Base-by-base conservation (phyloP, 2,888 invertebrate genomes). In the Limnephilus lunatus region DNA sequence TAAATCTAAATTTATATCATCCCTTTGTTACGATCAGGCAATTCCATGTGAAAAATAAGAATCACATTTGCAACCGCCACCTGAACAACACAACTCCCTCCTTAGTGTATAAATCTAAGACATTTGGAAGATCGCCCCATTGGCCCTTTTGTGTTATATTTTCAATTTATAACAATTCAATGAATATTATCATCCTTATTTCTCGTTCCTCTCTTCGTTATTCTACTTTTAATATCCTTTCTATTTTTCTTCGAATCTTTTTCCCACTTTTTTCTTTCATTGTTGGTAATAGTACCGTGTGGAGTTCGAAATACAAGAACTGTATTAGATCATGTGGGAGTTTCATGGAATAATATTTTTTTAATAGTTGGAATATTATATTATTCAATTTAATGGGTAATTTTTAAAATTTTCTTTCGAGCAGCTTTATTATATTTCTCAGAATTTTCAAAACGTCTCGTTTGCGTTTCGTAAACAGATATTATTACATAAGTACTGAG, bases 91-190 rank as follows among this genome's bases (percentile, higher is more conserved):
- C n/a, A 12, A 9, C 30, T 12, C 44, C 48, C 14, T n/a, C 48
- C 30, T n/a, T 30, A 12, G 4, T 44, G 2, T 35, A 86, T 86
- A 86, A 86, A 86, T 86, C 86, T 86, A 86, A 86, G 86, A 44
- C 86, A 30, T 86, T 86, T 44, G 39, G 86, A 12, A 48, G 44
- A 86, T 86, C n/a, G 86, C n/a, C n/a, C 48, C 86, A 86, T 86
- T 44, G 44, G 44, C 86, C 86, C 44, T 30, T 48, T 86, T 86
- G 30, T 44, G 86, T 86, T 86, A n/a, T 86, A 48, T 86, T 86
- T 86, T 86, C 86, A 86, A 86, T 86, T 86, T 86, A 48, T 48
- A 86, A 86, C 86, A 86, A 48, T 86, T 44, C 48, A 86, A 86
- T 48, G 44, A 86, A 86, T 48, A 86, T 86, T 86, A 86, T 86